These are phyloP conservation scores for Apoda limacodes DNA, from an alignment of 2,888 invertebrate species.

Conservation along the genomic window DNA sequence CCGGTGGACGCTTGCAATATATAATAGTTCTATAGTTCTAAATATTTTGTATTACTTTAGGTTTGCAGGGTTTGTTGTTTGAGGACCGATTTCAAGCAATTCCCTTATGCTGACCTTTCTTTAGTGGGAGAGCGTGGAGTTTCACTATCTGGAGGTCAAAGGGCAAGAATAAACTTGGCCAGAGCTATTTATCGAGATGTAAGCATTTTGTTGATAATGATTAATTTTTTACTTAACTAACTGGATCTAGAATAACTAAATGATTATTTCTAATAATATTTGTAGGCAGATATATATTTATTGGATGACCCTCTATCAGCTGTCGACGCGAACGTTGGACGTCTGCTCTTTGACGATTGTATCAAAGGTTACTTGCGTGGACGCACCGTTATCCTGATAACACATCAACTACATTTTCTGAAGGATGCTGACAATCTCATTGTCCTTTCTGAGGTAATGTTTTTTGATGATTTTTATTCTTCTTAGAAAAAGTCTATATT, in stretches of 20 bases:
- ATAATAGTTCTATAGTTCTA: too few relatives aligned
- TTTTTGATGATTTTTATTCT: too few relatives aligned
- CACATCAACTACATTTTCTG: slow-evolving; percentile 85
- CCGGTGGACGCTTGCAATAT: too few relatives aligned
- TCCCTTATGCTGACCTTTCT: slow-evolving; percentile 78
- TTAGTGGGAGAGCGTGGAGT: slow-evolving; percentile 86
- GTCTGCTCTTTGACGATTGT: slow-evolving; percentile 82
- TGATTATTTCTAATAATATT: slow-evolving; percentile 10
- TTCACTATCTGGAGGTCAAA: slow-evolving; percentile 84
- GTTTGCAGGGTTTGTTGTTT: slow-evolving; percentile 76
- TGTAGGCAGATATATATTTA: slow-evolving; percentile 80
- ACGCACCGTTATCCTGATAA: slow-evolving; percentile 83
- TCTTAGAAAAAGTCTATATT: too few relatives aligned
- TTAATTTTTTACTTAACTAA: too few relatives aligned
- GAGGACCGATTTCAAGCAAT: slow-evolving; percentile 79
- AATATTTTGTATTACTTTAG: slow-evolving; percentile 23
- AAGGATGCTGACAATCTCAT: slow-evolving; percentile 66
- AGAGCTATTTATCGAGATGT: slow-evolving; percentile 78
- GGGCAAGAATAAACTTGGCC: slow-evolving; percentile 78
- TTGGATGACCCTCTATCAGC: slow-evolving; percentile 87
- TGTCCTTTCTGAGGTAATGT: slow-evolving; percentile 65
- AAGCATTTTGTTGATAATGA: too few relatives aligned
- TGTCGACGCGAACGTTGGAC: slow-evolving; percentile 82
- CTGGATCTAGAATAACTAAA: too few relatives aligned
- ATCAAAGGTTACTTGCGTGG: slow-evolving; percentile 74